Percentiles rank a stretch among this genome's conserved stretches.
Evolutionary conservation across 2,113 vertebrate species (phyloP).

Genomic region (Malurus alboscapulatus): DNA sequence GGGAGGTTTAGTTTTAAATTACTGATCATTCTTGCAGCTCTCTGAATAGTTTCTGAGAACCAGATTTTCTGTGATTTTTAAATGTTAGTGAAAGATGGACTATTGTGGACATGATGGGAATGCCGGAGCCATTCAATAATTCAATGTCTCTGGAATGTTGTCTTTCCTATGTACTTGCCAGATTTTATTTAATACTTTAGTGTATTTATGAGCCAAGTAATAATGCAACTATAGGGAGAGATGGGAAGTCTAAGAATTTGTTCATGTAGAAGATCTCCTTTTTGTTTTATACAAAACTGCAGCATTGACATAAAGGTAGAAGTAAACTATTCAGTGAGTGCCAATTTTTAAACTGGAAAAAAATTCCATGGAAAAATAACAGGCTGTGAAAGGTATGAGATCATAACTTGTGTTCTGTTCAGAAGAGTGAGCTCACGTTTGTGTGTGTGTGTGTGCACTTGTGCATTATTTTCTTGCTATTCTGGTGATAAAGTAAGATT

Average conservation of each 20-base stretch:
- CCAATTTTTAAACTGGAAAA: neutral
- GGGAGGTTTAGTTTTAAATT: neutral
- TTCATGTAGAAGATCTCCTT: neutral
- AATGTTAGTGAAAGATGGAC: neutral
- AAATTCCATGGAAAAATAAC: neutral
- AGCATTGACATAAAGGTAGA: neutral
- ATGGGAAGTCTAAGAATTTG: neutral
- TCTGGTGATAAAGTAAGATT: neutral
- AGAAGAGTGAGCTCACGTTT: neutral
- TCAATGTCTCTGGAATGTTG: slow-evolving; percentile 18
- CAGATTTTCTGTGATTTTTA: neutral
- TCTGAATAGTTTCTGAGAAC: neutral
- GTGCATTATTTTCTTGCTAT: neutral
- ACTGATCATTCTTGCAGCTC: neutral
- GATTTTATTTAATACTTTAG: neutral
- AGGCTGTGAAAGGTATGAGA: neutral
- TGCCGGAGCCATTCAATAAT: neutral
- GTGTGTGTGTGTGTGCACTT: neutral
- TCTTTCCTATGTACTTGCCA: slow-evolving; percentile 49
- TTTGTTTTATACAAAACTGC: neutral
- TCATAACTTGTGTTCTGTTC: neutral
- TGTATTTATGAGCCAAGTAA: slow-evolving; percentile 11
- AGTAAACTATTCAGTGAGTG: neutral
- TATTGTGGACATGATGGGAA: neutral
- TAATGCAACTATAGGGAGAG: neutral